Base-by-base conservation (phyloP, 2,113 vertebrate species). In the Rissa tridactyla region DNA sequence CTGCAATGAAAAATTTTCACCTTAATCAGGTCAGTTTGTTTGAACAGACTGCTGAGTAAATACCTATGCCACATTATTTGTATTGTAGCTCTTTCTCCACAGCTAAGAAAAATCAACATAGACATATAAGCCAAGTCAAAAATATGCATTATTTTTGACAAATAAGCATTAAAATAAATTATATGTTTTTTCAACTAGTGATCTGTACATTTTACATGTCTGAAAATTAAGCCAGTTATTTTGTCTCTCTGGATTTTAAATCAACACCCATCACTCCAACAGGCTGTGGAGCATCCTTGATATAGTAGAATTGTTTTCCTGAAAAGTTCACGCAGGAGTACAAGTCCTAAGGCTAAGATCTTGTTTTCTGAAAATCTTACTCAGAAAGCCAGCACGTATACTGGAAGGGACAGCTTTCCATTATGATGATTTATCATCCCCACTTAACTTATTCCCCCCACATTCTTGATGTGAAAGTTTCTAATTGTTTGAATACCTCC, bases 211-310 rank as follows among this genome's bases (percentile, higher is more conserved):
- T 88, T 68, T 32, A 62, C 14, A 25, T 0, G 5, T 46, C 47
- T 22, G 38, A 96, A 95, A 91, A 92, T 68, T 84, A 94, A 80
- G 75, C n/a, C n/a, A 79, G 38, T 68, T 84, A 78, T 66, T 89
- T 91, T 65, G 20, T 54, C 40, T 68, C n/a, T 84, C 84, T 46
- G 16, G 12, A 52, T 79, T 92, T 94, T 72, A 85, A 84, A 95
- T 64, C 32, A 68, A 87, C 30, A 68, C 4, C 6, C 12, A n/a
- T 68, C 15, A 70, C 25, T 64, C 55, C 58, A 90, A 51, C 26
- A 81, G 42, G 29, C 25, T 89, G 12, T 47, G 16, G 57, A 42
- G 25, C 71, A 15, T 34, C 38, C 51, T 72, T 70, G 29, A 51
- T 60, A 3, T 10, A 77, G 51, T 25, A 78, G 52, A 82, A 78